These are phyloP conservation scores for Aphaenogaster rudis DNA, from an alignment of 1,140 invertebrate genomes.

Conservation along the genomic window DNA sequence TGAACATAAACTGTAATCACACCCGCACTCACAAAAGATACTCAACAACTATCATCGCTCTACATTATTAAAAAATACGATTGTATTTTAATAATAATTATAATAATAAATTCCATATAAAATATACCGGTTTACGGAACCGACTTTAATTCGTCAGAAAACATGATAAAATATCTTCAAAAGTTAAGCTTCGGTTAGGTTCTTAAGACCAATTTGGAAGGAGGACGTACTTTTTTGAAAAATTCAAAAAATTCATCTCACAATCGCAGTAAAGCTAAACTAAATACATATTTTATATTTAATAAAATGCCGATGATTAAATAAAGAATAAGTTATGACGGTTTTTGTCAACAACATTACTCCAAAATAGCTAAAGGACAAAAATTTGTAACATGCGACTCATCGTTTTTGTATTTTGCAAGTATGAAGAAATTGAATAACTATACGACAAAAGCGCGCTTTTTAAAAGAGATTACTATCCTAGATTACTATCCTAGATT, in stretches of 20 bases:
- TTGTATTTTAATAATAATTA: background rate
- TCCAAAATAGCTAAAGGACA: background rate
- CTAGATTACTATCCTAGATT: background rate
- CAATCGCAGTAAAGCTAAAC: background rate
- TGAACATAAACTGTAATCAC: background rate
- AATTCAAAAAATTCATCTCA: background rate
- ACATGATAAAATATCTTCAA: background rate
- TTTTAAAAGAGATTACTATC: background rate
- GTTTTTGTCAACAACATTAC: background rate
- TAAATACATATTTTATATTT: background rate
- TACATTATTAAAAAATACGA: background rate
- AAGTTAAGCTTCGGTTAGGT: background rate
- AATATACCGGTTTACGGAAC: background rate
- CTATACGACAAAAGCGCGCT: background rate
- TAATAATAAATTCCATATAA: conserved; percentile 3
- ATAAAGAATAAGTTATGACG: background rate
- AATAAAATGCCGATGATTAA: conserved; percentile 9
- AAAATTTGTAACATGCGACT: background rate
- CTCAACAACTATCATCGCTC: background rate
- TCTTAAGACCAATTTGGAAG: background rate
- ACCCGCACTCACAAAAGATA: background rate
- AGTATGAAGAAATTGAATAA: background rate
- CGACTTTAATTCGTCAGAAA: background rate
- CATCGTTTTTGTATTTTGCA: background rate
- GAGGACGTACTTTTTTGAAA: background rate